A percentile compares a stretch with the other conserved stretches of the same genome.
Conservation (phyloP, 2,113 vertebrate genomes). For the Istiophorus platypterus region DNA sequence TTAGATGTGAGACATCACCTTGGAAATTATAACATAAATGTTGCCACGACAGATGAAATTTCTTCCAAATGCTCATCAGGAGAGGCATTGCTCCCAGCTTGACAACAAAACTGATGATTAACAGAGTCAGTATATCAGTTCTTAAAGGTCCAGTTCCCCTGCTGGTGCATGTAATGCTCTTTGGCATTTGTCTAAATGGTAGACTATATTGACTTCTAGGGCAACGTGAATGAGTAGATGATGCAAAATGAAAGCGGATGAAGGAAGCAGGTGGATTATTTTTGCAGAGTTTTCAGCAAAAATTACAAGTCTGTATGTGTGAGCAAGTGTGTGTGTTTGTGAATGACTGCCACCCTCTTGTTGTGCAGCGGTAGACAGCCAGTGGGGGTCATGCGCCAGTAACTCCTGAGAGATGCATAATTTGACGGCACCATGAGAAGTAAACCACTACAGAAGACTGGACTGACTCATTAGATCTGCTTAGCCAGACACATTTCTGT, state of each 20-base stretch:
- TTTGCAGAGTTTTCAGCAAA: conserved; percentile 25
- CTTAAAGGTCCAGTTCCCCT: conserved; percentile 20
- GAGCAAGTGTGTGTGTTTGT: conserved; percentile 22
- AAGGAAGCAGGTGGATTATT: conserved; percentile 33
- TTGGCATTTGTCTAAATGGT: conserved; percentile 51
- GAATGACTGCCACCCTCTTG: neutral
- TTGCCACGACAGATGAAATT: conserved; percentile 23
- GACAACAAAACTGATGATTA: conserved; percentile 48
- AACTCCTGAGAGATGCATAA: conserved; percentile 58
- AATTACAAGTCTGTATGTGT: neutral
- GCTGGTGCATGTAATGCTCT: conserved; percentile 15
- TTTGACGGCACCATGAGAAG: conserved; percentile 53
- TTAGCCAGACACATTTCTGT: conserved; percentile 65
- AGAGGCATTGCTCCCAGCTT: conserved; percentile 6
- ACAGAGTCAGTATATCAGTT: conserved; percentile 38
- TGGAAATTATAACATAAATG: conserved; percentile 5
- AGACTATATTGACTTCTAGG: conserved; percentile 29
- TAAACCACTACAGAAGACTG: conserved; percentile 44
- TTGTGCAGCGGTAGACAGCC: conserved; percentile 48
- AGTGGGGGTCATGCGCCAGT: conserved; percentile 52
- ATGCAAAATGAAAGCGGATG: conserved; percentile 39
- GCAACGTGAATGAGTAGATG: conserved; percentile 7
- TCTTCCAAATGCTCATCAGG: conserved; percentile 24
- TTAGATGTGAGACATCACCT: neutral
- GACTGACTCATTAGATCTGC: conserved; percentile 70